Evolutionary conservation across 2,113 vertebrate genomes (phyloP).

Genomic region (Thunnus thynnus): DNA sequence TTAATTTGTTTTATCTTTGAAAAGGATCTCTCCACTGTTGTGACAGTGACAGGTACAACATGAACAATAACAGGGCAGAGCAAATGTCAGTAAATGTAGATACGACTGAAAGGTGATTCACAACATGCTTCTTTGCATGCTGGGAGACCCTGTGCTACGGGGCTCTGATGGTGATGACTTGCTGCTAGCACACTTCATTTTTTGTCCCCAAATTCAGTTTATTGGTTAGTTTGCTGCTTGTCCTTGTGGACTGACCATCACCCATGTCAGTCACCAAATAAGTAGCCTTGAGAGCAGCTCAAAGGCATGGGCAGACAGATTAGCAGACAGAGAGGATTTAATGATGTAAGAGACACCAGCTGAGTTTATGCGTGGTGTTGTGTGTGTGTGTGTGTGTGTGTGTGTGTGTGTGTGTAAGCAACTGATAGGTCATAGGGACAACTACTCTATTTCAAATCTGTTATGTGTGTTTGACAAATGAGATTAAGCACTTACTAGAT

Average conservation of each 20-base stretch:
- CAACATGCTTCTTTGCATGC: too few species aligned
- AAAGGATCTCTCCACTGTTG: too few species aligned
- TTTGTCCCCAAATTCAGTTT: too few species aligned
- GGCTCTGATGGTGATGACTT: too few species aligned
- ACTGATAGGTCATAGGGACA: conserved; percentile 24
- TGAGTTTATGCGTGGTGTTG: conserved; percentile 3
- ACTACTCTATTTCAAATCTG: conserved; percentile 18
- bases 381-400: background rate
- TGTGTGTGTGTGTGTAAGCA: background rate
- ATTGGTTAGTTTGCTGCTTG: background rate
- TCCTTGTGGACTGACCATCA: conserved; percentile 20
- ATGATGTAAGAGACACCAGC: background rate
- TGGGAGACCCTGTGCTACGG: too few species aligned
- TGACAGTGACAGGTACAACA: too few species aligned
- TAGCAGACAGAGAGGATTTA: background rate
- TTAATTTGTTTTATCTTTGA: too few species aligned
- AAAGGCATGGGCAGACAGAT: conserved; percentile 22
- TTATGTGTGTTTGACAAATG: conserved; percentile 45
- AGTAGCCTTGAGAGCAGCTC: background rate
- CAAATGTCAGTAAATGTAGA: too few species aligned
- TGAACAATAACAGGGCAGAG: too few species aligned
- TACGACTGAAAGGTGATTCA: too few species aligned
- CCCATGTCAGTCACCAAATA: background rate
- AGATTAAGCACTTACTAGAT: conserved; percentile 28
- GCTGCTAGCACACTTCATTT: too few species aligned